Conservation (phyloP, 2,888 invertebrate species). For the Dione vanillae region DNA sequence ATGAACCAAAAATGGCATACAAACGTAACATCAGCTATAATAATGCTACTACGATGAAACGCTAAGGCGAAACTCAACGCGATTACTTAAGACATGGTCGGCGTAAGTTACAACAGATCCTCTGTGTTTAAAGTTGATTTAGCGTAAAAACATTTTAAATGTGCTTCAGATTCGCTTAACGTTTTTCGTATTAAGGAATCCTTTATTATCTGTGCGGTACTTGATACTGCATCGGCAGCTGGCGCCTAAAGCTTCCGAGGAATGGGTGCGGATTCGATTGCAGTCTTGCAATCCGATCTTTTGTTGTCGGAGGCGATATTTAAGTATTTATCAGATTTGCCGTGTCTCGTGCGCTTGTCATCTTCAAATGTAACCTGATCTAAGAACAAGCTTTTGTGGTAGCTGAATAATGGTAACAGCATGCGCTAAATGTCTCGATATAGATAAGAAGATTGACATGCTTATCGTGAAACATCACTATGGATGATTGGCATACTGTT, state of each 20-base stretch:
- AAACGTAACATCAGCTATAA: constrained; percentile 41
- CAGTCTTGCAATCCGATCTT: constrained; percentile 73
- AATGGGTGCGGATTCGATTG: constrained; percentile 67
- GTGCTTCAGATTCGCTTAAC: constrained; percentile 66
- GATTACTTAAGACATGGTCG: constrained; percentile 63
- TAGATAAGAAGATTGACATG: constrained; percentile 42
- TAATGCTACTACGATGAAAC: constrained; percentile 44
- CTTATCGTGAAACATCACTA: constrained; percentile 16
- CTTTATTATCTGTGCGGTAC: constrained; percentile 72
- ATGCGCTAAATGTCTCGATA: constrained; percentile 61
- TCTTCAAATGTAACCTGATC: constrained; percentile 69
- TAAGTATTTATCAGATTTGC: constrained; percentile 69
- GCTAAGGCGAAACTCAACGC: constrained; percentile 62
- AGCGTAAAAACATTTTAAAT: constrained; percentile 76
- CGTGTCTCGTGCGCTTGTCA: constrained; percentile 77
- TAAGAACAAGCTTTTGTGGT: constrained; percentile 70
- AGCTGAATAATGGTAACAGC: constrained; percentile 63
- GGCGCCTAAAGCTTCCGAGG: constrained; percentile 81
- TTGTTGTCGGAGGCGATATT: constrained; percentile 79
- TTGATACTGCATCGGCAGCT: constrained; percentile 75
- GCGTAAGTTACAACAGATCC: constrained; percentile 72
- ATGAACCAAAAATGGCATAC: constrained; percentile 40
- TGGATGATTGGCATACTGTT: neutral
- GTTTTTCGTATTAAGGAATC: constrained; percentile 75
- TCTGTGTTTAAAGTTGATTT: constrained; percentile 76